These are phyloP conservation scores for Natator depressus DNA, from an alignment of 2,113 vertebrate species.

Conservation along the genomic window DNA sequence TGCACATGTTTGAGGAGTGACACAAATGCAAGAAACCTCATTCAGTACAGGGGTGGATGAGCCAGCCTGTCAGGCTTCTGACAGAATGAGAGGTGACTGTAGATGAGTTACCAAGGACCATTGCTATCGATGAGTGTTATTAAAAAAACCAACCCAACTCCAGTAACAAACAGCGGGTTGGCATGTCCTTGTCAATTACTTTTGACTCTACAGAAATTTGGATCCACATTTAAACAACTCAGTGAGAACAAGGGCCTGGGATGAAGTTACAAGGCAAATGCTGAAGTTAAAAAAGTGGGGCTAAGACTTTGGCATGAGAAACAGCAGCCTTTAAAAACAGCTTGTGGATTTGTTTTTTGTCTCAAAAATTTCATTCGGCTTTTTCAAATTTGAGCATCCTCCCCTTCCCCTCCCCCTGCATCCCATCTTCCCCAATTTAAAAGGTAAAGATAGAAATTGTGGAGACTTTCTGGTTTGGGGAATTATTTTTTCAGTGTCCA, in stretches of 20 bases:
- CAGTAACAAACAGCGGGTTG: neutral
- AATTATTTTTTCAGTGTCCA: neutral
- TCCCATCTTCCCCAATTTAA: neutral
- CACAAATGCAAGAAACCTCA: neutral
- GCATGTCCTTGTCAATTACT: neutral
- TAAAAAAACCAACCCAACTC: no score
- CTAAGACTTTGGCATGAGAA: conserved; percentile 19
- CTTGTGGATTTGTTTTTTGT: neutral
- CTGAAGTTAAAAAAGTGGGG: conserved; percentile 29
- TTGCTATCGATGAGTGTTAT: no score
- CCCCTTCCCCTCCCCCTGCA: neutral
- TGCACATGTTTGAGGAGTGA: neutral
- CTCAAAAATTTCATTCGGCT: neutral
- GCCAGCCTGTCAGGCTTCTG: neutral
- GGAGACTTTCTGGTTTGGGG: neutral
- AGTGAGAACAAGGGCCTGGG: conserved; percentile 59
- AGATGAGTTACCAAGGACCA: neutral
- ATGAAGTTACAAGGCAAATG: conserved; percentile 1
- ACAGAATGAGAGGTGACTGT: neutral
- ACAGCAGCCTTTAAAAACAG: neutral
- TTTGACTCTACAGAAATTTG: conserved; percentile 12
- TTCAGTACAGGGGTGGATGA: neutral
- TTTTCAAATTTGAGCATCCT: neutral
- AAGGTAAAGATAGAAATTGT: neutral
- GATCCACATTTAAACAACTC: neutral